Evolutionary conservation across 64 coral and sea anemone genomes (phyloP).

Genomic region (Platygyra sinensis): DNA sequence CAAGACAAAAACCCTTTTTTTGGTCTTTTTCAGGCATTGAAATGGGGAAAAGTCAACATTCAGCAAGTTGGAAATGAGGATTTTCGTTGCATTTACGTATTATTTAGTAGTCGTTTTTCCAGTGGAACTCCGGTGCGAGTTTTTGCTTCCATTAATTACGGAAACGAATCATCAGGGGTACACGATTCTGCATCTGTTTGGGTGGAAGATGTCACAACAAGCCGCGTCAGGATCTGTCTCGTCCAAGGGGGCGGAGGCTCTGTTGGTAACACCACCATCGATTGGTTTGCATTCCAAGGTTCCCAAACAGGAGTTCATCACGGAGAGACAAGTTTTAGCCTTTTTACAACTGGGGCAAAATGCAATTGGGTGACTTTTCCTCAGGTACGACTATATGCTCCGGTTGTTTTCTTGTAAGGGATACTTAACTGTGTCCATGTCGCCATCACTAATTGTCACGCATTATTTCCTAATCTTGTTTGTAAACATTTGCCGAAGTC

Average conservation of each 20-base stretch:
- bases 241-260: not conserved
- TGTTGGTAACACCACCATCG: not conserved
- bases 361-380: not conserved
- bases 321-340: not conserved
- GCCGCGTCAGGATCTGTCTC: not conserved
- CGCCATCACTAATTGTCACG: not conserved
- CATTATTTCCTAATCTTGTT: no score
- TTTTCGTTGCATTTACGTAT: not conserved
- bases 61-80: not conserved
- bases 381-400: not conserved
- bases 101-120: not conserved
- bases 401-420: not conserved
- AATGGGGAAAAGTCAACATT: not conserved
- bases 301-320: not conserved
- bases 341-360: slow-evolving; percentile 15
- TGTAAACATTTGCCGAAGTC: no score
- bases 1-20: no score
- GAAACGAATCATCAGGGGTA: not conserved
- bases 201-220: slow-evolving; percentile 21
- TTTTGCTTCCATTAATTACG: not conserved
- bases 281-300: slow-evolving; percentile 39
- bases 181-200: not conserved
- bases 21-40: not conserved
- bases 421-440: not conserved
- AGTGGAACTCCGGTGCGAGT: not conserved